Evolutionary conservation across 1,140 invertebrate species (phyloP).

Genomic region (Penaeus chinensis): DNA sequence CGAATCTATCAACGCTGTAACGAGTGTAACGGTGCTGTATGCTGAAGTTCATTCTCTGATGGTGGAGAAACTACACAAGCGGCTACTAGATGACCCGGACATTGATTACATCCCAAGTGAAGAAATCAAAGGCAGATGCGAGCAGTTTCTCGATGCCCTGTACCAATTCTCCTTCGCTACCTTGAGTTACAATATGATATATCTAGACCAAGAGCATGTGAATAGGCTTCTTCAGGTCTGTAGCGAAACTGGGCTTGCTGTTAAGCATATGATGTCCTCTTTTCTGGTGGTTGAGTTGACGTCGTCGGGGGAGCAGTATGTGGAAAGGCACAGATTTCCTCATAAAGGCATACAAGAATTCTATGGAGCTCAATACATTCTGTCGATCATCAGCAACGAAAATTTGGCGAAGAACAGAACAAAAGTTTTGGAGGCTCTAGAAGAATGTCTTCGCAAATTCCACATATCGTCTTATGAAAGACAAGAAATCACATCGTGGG

Average conservation of each 20-base stretch:
- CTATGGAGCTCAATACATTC: constrained; percentile 25
- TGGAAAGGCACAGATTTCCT: constrained; percentile 18
- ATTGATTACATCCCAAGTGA: constrained; percentile 6
- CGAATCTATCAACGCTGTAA: neutral
- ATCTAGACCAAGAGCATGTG: neutral
- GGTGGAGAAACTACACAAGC: constrained; percentile 30
- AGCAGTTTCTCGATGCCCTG: constrained; percentile 14
- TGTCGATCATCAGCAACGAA: neutral
- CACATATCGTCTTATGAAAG: neutral
- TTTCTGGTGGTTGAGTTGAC: neutral
- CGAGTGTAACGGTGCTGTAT: constrained; percentile 22
- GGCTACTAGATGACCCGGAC: constrained; percentile 9
- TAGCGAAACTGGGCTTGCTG: neutral
- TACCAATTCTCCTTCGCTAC: constrained; percentile 24
- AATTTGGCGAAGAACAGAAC: neutral
- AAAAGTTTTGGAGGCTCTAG: neutral
- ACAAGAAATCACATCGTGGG: neutral
- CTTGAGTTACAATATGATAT: neutral
- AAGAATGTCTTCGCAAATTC: neutral
- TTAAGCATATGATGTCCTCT: constrained; percentile 29
- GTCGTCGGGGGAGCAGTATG: neutral
- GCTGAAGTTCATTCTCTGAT: constrained; percentile 23
- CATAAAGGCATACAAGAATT: constrained; percentile 50
- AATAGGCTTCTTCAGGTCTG: constrained; percentile 19
- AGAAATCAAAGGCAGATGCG: constrained; percentile 6